A percentile compares a stretch with the other conserved stretches of the same genome.
These are phyloP conservation scores for Aptenodytes forsteri DNA, from an alignment of 2,113 vertebrate genomes.

Conservation along the genomic window DNA sequence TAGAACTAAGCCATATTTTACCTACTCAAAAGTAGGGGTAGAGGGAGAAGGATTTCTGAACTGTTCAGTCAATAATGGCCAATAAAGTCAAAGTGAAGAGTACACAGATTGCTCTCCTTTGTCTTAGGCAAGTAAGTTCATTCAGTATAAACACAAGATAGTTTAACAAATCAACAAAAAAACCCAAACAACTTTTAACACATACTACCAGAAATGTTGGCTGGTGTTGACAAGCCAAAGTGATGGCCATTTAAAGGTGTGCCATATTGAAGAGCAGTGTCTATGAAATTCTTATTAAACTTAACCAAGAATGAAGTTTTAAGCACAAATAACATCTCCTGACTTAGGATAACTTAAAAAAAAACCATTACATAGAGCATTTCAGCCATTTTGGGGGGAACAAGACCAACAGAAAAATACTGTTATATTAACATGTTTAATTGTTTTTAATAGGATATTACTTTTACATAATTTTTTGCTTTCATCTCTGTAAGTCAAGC, in stretches of 20 bases:
- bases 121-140: not conserved
- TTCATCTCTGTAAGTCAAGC: not conserved
- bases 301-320: not conserved
- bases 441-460: not conserved
- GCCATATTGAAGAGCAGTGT: not conserved
- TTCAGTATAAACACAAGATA: not conserved
- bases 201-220: not conserved
- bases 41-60: not conserved
- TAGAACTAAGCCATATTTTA: not conserved
- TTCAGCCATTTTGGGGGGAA: not conserved
- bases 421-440: not conserved
- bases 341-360: not conserved
- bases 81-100: not conserved
- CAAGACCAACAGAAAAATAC: not conserved
- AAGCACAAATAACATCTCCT: not conserved
- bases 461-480: not conserved
- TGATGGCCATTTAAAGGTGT: rapidly evolving
- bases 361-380: not conserved
- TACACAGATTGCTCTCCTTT: not conserved
- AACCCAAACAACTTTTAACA: not conserved
- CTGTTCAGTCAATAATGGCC: not conserved
- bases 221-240: not conserved
- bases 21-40: not conserved
- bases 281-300: not conserved
- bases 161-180: not conserved